phyloP scores from a whole-genome alignment of 2,888 invertebrate species.

The Cryptosula pallasiana region DNA sequence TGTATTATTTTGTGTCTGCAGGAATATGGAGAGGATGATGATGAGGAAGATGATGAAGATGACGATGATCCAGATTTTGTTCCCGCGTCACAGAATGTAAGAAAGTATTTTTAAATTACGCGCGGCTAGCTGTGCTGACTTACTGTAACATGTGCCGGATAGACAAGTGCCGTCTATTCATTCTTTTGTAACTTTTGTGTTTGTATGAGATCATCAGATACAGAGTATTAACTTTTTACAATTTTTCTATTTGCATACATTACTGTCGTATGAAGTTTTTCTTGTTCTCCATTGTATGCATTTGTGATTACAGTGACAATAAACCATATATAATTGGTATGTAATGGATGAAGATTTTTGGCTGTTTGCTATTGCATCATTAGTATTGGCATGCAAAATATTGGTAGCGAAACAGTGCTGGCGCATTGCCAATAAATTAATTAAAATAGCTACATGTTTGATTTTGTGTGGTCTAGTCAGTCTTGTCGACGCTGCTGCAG shows the following conservation, averaged over 20 bases:
- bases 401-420: no score
- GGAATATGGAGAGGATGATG: conserved; percentile 37
- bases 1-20: conserved; percentile 33
- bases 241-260: no score
- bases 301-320: background rate
- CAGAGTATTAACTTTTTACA: no score
- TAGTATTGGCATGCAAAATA: no score
- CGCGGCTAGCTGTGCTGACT: no score
- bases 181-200: no score
- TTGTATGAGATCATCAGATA: no score
- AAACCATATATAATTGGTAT: background rate
- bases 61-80: conserved; percentile 29
- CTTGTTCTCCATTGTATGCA: no score
- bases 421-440: background rate
- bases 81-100: background rate
- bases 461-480: background rate
- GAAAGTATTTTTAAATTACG: no score
- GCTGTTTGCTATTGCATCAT: background rate
- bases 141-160: no score
- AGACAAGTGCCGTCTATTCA: no score
- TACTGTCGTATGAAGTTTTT: no score
- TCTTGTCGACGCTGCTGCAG: background rate
- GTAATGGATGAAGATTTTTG: background rate
- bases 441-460: background rate
- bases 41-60: conserved; percentile 45